Percentiles rank a stretch among this genome's conserved stretches.
These are phyloP conservation scores for Plotosus lineatus DNA, from an alignment of 2,113 vertebrate species.

Conservation along the genomic window DNA sequence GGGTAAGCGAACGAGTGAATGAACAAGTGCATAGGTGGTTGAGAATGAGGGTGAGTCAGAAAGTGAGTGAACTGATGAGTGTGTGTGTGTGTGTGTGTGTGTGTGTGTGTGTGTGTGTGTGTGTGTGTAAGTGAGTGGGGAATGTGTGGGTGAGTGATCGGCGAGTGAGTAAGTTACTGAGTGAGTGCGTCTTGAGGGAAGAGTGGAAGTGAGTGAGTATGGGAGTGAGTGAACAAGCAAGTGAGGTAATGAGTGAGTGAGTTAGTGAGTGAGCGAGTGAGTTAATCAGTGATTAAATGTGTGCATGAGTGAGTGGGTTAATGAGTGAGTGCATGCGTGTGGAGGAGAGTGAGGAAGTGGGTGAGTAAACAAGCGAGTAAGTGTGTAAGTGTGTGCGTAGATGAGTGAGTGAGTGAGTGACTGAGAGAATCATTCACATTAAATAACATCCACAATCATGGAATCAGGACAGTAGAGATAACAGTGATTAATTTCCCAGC, in stretches of 20 bases:
- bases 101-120: too few relatives aligned
- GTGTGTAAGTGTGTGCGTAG: too few relatives aligned
- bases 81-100: too few relatives aligned
- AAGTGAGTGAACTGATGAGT: too few relatives aligned
- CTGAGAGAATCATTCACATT: not conserved
- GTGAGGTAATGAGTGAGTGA: constrained; percentile 8
- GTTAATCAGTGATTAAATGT: too few relatives aligned
- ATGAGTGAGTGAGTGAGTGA: not conserved
- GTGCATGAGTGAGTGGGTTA: not conserved
- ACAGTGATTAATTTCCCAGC: not conserved
- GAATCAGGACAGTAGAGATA: not conserved
- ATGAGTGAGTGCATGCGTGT: not conserved
- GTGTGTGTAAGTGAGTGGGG: too few relatives aligned
- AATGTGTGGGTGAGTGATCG: too few relatives aligned
- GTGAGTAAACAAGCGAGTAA: not conserved
- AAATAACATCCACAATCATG: not conserved
- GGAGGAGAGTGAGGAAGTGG: constrained; percentile 9
- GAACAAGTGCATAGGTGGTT: too few relatives aligned
- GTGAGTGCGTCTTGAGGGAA: too few relatives aligned
- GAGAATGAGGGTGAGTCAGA: too few relatives aligned
- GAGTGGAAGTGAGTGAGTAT: constrained; percentile 7
- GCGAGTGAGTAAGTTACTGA: not conserved
- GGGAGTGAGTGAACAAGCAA: not conserved
- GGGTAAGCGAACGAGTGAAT: too few relatives aligned
- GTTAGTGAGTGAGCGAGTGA: not conserved